phyloP scores from a whole-genome alignment of 1,140 invertebrate genomes.

The Phocides pigmalion region DNA sequence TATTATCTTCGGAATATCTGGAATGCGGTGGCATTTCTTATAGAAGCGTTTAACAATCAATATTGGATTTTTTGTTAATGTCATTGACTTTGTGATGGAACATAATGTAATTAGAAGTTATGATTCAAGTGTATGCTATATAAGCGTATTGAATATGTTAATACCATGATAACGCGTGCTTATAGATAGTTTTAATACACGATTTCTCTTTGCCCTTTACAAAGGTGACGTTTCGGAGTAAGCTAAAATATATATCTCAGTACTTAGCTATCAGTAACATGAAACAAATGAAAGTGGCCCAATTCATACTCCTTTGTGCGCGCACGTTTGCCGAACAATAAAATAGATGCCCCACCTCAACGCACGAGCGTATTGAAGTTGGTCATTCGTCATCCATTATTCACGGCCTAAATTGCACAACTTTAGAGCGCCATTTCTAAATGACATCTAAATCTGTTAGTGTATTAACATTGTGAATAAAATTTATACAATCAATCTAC shows the following conservation, averaged over 20 bases:
- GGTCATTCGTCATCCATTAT: constrained; percentile 82
- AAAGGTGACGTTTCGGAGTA: too few species aligned
- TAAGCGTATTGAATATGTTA: too few species aligned
- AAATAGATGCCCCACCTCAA: constrained; percentile 63
- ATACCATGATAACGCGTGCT: neutral
- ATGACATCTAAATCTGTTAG: constrained; percentile 84
- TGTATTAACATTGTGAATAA: constrained; percentile 84
- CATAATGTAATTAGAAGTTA: neutral
- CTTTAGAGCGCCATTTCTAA: constrained; percentile 83
- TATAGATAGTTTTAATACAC: too few species aligned
- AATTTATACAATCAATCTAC: constrained; percentile 84
- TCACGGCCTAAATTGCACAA: constrained; percentile 83
- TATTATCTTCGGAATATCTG: constrained; percentile 59
- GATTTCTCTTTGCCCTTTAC: too few species aligned
- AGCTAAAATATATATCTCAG: too few species aligned
- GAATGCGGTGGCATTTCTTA: constrained; percentile 43
- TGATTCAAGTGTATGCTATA: too few species aligned
- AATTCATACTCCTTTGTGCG: constrained; percentile 21
- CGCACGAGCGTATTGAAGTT: constrained; percentile 70
- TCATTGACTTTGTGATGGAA: constrained; percentile 14
- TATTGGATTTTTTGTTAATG: constrained; percentile 29
- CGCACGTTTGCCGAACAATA: constrained; percentile 23
- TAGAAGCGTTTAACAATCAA: constrained; percentile 29
- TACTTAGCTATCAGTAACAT: neutral
- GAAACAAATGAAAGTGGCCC: constrained; percentile 28